phyloP scores from a whole-genome alignment of 2,113 vertebrate species.

The Notechis scutatus region DNA sequence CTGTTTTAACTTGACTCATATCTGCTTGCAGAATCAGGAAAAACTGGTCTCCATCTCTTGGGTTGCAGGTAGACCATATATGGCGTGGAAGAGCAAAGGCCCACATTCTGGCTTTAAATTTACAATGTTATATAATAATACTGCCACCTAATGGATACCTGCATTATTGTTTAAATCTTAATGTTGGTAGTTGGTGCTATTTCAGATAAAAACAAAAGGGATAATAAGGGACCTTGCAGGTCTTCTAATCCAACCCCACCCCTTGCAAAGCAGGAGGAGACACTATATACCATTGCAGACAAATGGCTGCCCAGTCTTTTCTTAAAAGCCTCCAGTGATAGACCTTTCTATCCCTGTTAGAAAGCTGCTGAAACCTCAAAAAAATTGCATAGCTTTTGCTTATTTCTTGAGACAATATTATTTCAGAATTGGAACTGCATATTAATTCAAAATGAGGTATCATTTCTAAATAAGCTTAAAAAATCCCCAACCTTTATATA shows the following conservation, averaged over 20 bases:
- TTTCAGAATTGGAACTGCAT: not conserved
- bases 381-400: not conserved
- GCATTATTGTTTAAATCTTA: not conserved
- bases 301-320: not conserved
- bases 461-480: not conserved
- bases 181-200: not conserved
- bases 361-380: not conserved
- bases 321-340: not conserved
- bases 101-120: constrained; percentile 24
- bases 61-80: not conserved
- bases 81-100: not conserved
- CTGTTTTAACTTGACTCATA: constrained; percentile 39
- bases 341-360: not conserved
- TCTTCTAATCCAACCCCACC: not conserved
- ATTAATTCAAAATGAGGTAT: not conserved
- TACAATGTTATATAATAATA: constrained; percentile 51
- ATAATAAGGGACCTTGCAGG: not conserved
- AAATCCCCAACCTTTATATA: not conserved
- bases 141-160: constrained; percentile 63
- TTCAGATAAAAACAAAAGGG: not conserved
- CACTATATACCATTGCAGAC: not conserved
- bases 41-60: constrained; percentile 54
- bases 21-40: constrained; percentile 53
- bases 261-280: not conserved
- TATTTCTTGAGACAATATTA: not conserved